Percentiles rank a stretch among this genome's conserved stretches.
These are phyloP conservation scores for Dasysyrphus albostriatus DNA, from an alignment of 2,888 invertebrate species.

Conservation along the genomic window DNA sequence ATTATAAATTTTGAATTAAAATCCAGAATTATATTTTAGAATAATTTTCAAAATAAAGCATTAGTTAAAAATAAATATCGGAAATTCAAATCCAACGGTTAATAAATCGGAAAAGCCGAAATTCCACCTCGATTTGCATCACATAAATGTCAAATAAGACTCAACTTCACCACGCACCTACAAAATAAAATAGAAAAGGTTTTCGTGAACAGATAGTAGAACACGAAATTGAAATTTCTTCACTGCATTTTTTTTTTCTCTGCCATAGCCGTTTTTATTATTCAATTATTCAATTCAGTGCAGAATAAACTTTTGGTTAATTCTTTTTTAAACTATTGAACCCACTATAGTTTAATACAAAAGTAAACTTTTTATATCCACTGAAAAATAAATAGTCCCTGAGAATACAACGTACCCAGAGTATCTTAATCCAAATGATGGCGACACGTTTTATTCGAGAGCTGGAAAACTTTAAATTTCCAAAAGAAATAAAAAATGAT, in stretches of 20 bases:
- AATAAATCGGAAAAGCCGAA: background rate
- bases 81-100: constrained; percentile 3
- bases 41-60: no score
- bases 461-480: constrained; percentile 79
- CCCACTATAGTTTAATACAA: background rate
- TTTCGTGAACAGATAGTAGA: background rate
- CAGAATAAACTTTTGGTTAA: background rate
- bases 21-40: no score
- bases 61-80: no score
- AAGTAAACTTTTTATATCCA: background rate
- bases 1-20: no score
- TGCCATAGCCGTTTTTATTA: background rate
- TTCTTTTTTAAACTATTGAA: background rate
- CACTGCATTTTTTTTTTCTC: background rate
- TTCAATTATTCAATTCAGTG: constrained; percentile 17
- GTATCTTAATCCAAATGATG: constrained; percentile 32
- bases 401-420: background rate
- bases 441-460: constrained; percentile 66
- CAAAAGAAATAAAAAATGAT: constrained; percentile 81
- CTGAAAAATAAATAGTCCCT: background rate
- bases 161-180: constrained; percentile 20
- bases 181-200: constrained; percentile 13
- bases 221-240: background rate
- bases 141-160: constrained; percentile 18
- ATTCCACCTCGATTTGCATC: background rate